A percentile compares a stretch with the other conserved stretches of the same genome.
phyloP scores from a whole-genome alignment of 92 coral and sea anemone genomes.

The Plumapathes pennacea region DNA sequence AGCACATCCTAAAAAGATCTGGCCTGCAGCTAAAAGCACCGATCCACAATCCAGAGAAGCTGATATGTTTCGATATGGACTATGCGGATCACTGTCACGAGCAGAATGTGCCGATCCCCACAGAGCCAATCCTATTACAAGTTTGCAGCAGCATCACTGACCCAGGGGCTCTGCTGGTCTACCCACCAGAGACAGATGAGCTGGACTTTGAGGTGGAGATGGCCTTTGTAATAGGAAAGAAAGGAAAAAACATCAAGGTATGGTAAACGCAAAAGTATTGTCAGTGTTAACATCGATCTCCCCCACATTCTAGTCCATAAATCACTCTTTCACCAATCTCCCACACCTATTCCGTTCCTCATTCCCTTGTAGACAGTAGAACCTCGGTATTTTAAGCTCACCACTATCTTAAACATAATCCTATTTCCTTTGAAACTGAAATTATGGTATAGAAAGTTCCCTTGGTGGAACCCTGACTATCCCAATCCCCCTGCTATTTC shows the following conservation, averaged over 20 bases:
- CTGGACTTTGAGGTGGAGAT: slow-evolving; percentile 96
- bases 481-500: no score
- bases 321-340: no score
- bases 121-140: slow-evolving; percentile 82
- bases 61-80: slow-evolving; percentile 91
- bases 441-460: no score
- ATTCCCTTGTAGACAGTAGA: no score
- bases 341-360: no score
- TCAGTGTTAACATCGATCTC: no score
- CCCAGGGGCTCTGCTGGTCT: slow-evolving; percentile 80
- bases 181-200: slow-evolving; percentile 75
- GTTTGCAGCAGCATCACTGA: slow-evolving; percentile 82
- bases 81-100: slow-evolving; percentile 91
- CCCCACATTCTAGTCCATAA: no score
- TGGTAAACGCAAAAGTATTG: no score
- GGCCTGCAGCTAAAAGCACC: slow-evolving; percentile 86
- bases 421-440: no score
- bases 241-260: slow-evolving; percentile 88
- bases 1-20: slow-evolving; percentile 71
- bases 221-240: slow-evolving; percentile 93
- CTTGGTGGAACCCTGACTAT: no score
- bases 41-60: slow-evolving; percentile 85
- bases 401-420: no score
- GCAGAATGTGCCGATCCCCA: slow-evolving; percentile 88
- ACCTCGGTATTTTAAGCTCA: no score